Evolutionary conservation across 1,140 invertebrate genomes (phyloP).

Genomic region (Drosophila funebris): DNA sequence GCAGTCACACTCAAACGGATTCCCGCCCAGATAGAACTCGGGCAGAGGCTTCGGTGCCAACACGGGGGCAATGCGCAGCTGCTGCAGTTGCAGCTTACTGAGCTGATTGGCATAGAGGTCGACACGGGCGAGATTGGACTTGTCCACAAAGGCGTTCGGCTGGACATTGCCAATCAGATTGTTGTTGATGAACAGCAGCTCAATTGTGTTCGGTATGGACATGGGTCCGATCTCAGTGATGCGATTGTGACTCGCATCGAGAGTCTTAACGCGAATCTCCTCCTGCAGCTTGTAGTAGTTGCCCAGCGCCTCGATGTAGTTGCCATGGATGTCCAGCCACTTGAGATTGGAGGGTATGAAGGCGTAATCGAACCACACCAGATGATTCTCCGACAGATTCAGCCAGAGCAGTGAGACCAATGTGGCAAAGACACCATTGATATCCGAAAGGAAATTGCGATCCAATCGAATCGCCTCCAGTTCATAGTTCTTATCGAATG

Average conservation of each 20-base stretch:
- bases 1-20: slow-evolving; percentile 96
- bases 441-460: slow-evolving; percentile 93
- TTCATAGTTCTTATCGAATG: slow-evolving; percentile 91
- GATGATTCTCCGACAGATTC: slow-evolving; percentile 95
- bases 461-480: slow-evolving; percentile 94
- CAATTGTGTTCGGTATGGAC: slow-evolving; percentile 94
- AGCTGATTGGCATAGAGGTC: slow-evolving; percentile 95
- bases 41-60: slow-evolving; percentile 88
- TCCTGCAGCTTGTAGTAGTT: slow-evolving; percentile 94
- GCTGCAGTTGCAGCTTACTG: slow-evolving; percentile 91
- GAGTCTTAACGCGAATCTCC: slow-evolving; percentile 91
- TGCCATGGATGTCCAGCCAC: slow-evolving; percentile 95
- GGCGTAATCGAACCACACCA: slow-evolving; percentile 95
- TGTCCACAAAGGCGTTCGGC: slow-evolving; percentile 93
- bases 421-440: slow-evolving; percentile 93
- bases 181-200: slow-evolving; percentile 94
- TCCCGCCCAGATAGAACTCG: slow-evolving; percentile 94
- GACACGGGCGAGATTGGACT: slow-evolving; percentile 92
- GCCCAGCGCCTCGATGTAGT: slow-evolving; percentile 92
- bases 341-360: slow-evolving; percentile 94
- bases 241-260: slow-evolving; percentile 94
- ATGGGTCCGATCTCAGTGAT: slow-evolving; percentile 91
- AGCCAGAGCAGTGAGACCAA: slow-evolving; percentile 92
- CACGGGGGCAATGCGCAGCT: slow-evolving; percentile 90
- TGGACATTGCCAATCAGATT: slow-evolving; percentile 92